Percentiles rank a stretch among this genome's conserved stretches.
These are phyloP conservation scores for Sanderia malayensis DNA, from an alignment of 30 jellyfish, hydroid and myxozoan species.

Conservation along the genomic window DNA sequence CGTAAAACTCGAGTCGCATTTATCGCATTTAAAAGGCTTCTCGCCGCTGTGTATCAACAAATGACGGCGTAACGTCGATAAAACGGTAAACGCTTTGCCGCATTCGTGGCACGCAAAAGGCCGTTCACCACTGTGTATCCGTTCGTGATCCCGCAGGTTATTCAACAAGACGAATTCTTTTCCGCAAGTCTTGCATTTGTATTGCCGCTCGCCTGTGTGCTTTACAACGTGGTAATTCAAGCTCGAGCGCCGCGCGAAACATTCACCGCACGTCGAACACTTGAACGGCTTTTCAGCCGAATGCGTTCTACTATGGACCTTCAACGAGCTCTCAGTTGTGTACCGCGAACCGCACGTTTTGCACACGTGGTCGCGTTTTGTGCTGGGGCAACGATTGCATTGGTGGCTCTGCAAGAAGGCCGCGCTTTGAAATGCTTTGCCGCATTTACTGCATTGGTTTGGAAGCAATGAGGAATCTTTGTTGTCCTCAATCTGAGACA, in stretches of 20 bases:
- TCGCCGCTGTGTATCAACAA: slow-evolving; percentile 50
- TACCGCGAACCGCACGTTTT: slow-evolving; percentile 36
- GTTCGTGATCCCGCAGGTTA: slow-evolving; percentile 49
- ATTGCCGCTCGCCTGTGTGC: slow-evolving; percentile 54
- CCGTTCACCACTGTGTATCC: slow-evolving; percentile 64
- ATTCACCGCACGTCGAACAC: slow-evolving; percentile 46
- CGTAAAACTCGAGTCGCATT: slow-evolving; percentile 46
- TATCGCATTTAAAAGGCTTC: slow-evolving; percentile 53
- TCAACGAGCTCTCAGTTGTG: slow-evolving; percentile 45
- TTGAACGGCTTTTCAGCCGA: slow-evolving; percentile 49
- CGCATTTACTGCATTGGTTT: slow-evolving; percentile 57
- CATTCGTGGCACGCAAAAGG: slow-evolving; percentile 61
- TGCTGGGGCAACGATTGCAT: slow-evolving; percentile 51
- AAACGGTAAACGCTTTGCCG: slow-evolving; percentile 56
- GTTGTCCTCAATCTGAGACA: slow-evolving; percentile 14
- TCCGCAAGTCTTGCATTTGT: slow-evolving; percentile 53
- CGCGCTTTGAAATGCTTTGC: slow-evolving; percentile 48
- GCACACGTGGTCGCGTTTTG: slow-evolving; percentile 54
- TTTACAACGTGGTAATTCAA: slow-evolving; percentile 48
- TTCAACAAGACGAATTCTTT: slow-evolving; percentile 38
- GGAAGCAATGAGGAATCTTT: neutral
- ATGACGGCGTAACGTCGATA: slow-evolving; percentile 57
- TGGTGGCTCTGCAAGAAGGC: slow-evolving; percentile 59
- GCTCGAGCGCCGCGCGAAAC: slow-evolving; percentile 50
- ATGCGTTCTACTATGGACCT: slow-evolving; percentile 34